These are phyloP conservation scores for Meloidogyne exigua DNA, from an alignment of 1,140 invertebrate species.

Conservation along the genomic window DNA sequence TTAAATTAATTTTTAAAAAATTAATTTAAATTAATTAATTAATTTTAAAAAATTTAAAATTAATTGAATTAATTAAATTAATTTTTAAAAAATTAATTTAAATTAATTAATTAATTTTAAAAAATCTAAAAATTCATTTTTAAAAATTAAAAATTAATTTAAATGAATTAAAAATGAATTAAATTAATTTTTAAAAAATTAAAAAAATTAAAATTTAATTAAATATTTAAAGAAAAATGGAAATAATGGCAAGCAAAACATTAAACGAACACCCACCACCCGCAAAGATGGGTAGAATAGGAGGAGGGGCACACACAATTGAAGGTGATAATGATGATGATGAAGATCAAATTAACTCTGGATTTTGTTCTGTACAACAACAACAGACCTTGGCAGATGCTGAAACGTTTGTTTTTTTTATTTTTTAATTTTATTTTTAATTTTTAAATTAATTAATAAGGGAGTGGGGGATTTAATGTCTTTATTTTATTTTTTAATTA, in stretches of 20 bases:
- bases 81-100: conserved; percentile 6
- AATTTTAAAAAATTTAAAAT: background rate
- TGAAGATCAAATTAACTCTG: no score
- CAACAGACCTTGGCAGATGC: background rate
- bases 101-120: no score
- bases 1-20: background rate
- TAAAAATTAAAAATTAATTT: background rate
- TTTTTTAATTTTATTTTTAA: no score
- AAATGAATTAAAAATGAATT: background rate
- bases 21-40: background rate
- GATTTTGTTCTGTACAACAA: no score
- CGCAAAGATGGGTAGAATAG: conserved; percentile 40
- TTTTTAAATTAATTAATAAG: no score
- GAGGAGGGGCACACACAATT: no score
- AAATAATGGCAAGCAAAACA: conserved; percentile 27
- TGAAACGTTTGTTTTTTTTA: background rate
- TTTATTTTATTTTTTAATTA: no score
- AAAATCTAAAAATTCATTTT: conserved; percentile 25
- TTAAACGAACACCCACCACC: conserved; percentile 11
- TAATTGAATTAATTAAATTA: no score
- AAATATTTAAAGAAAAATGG: conserved; percentile 24
- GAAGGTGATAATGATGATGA: no score
- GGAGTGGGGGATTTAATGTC: no score
- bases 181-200: background rate
- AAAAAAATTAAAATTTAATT: no score